Base-by-base conservation (phyloP, 2,113 vertebrate species). In the Callorhinus ursinus region DNA sequence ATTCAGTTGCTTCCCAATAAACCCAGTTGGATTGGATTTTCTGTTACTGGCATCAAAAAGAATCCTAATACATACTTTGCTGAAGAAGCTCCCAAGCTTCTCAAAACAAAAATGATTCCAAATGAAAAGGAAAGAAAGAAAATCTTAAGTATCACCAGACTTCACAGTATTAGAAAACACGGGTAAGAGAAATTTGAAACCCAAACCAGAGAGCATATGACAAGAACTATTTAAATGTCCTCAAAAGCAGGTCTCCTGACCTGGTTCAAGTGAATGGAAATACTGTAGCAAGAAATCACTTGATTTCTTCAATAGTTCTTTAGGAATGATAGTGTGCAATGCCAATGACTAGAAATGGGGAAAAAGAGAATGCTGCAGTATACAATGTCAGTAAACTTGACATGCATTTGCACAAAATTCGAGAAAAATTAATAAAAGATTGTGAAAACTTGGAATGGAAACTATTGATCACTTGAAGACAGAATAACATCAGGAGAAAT, bases 51-150 rank as follows among this genome's bases (percentile, higher is more conserved):
- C 36, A 92, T 76, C 21, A 13, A 36, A 74, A 92, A 18, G 61
- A 71, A 77, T 39, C 26, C 24, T 84, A 80, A 92, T 88, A 61
- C 39, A 76, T 84, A 55, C 26, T 81, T 91, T 80, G 21, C 3
- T 12, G 26, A 94, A n/a, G 67, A 80, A 72, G 22, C 18, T 92
- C 82, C 26, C 74, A 90, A 72, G 12, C 42, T 87, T 96, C 82
- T 87, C 55, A 81, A 94, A 83, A 90, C 14, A 86, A 93, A 93
- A 91, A 61, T 92, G 63, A 87, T 65, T 94, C 33, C 88, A 59
- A 97, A 89, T 71, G 33, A 6, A 84, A 86, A 90, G 14, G 24
- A 76, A 80, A 93, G 33, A 5, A 91, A 94, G 5, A 28, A 87
- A 93, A 55, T 69, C 81, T 71, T 82, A 96, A 63, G 16, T 24